Evolutionary conservation across 2,113 vertebrate genomes (phyloP).

Genomic region (Platysteira castanea): DNA sequence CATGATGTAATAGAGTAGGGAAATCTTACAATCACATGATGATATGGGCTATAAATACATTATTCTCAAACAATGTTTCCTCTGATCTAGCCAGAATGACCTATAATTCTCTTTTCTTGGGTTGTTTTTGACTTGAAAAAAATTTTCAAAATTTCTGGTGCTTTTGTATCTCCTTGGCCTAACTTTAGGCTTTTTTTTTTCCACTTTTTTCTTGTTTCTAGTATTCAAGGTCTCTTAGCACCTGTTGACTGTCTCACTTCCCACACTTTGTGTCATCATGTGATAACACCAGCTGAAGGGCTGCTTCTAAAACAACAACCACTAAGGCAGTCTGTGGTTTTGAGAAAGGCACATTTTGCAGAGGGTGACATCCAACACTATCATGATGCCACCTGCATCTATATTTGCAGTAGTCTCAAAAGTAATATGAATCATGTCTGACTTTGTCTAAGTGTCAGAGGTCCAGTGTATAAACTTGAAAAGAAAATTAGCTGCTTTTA

Average conservation of each 20-base stretch:
- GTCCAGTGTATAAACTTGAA: not conserved
- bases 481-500: not conserved
- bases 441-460: not conserved
- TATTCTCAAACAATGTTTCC: not conserved
- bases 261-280: conserved; percentile 62
- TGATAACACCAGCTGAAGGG: conserved; percentile 61
- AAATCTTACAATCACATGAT: not conserved
- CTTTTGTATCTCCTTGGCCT: not conserved
- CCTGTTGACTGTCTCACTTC: conserved; percentile 68
- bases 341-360: conserved; percentile 27
- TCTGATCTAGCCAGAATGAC: not conserved
- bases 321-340: conserved; percentile 73
- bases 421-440: conserved; percentile 12
- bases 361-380: conserved; percentile 19
- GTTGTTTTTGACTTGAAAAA: conserved; percentile 18
- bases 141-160: not conserved
- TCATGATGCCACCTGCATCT: conserved; percentile 37
- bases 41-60: not conserved
- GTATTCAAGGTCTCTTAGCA: conserved; percentile 54
- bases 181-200: not conserved
- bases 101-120: not conserved
- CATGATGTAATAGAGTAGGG: not conserved
- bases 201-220: conserved; percentile 19
- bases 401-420: conserved; percentile 32
- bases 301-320: conserved; percentile 62